Evolutionary conservation across 1,140 invertebrate species (phyloP).

Genomic region (Drosophila lacertosa): DNA sequence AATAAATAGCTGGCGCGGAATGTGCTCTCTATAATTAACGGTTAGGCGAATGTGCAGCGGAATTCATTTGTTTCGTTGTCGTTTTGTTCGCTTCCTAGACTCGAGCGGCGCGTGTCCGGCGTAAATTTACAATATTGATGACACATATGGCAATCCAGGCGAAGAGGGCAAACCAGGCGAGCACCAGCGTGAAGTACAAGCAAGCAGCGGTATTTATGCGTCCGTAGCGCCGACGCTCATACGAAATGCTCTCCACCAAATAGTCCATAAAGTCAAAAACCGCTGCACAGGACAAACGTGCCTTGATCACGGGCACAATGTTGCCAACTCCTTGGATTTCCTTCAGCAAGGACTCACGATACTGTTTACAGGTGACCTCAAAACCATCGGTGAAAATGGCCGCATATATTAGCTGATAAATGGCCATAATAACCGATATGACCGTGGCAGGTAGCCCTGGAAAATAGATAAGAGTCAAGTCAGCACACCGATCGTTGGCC

Average conservation of each 20-base stretch:
- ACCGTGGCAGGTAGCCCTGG: conserved; percentile 84
- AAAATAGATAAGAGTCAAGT: not conserved
- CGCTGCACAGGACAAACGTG: conserved; percentile 87
- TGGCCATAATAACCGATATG: conserved; percentile 85
- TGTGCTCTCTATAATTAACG: conserved; percentile 40
- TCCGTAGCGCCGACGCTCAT: conserved; percentile 86
- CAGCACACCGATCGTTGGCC: too few species aligned
- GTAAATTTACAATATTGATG: conserved; percentile 86
- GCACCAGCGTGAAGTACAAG: conserved; percentile 86
- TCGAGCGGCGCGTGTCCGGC: conserved; percentile 66
- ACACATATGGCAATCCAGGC: conserved; percentile 85
- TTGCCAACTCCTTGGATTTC: conserved; percentile 86
- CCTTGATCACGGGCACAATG: conserved; percentile 87
- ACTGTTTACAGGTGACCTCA: conserved; percentile 88
- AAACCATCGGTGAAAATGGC: conserved; percentile 88
- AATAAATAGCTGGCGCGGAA: conserved; percentile 64
- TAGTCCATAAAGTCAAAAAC: conserved; percentile 91
- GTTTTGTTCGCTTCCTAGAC: conserved; percentile 40
- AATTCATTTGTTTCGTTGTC: conserved; percentile 13
- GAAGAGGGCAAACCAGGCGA: conserved; percentile 86
- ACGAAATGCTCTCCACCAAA: conserved; percentile 86
- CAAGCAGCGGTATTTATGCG: conserved; percentile 87
- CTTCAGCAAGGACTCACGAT: conserved; percentile 86
- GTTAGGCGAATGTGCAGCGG: conserved; percentile 46
- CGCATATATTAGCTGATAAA: conserved; percentile 87